phyloP scores from a whole-genome alignment of 2,113 vertebrate genomes.

The Ranitomeya imitator region DNA sequence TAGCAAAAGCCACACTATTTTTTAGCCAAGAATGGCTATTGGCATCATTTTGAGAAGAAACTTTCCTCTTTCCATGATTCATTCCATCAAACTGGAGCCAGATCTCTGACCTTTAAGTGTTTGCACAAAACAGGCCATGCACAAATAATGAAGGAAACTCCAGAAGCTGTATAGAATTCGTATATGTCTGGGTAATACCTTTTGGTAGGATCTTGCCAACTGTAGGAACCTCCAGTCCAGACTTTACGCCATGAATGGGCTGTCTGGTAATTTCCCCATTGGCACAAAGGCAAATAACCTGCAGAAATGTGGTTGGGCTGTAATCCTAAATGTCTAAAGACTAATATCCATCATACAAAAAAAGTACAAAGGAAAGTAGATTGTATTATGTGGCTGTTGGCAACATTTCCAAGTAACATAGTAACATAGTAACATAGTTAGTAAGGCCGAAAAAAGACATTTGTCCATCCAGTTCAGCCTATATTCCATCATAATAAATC shows the following conservation, averaged over 20 bases:
- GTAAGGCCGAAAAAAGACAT: too few relatives aligned
- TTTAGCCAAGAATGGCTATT: neutral
- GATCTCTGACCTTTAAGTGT: conserved; percentile 24
- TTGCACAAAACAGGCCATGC: neutral
- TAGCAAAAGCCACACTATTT: neutral
- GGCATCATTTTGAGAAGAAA: neutral
- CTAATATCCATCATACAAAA: neutral
- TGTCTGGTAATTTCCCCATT: neutral
- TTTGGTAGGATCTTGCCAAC: too few relatives aligned
- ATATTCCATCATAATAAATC: too few relatives aligned
- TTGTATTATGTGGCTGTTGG: neutral
- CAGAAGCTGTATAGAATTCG: neutral
- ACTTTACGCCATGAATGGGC: too few relatives aligned
- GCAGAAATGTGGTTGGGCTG: neutral
- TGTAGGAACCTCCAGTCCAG: neutral
- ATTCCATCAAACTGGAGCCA: neutral
- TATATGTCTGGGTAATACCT: neutral
- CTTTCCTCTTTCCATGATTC: neutral
- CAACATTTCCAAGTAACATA: too few relatives aligned
- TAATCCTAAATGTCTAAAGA: neutral
- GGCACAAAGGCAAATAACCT: neutral
- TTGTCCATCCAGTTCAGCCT: too few relatives aligned
- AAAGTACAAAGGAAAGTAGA: neutral
- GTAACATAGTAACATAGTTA: too few relatives aligned
- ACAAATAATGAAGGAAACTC: conserved; percentile 15